A percentile compares a stretch with the other conserved stretches of the same genome.
Evolutionary conservation across 1,140 invertebrate genomes (phyloP).

Genomic region (Drosophila virilis): DNA sequence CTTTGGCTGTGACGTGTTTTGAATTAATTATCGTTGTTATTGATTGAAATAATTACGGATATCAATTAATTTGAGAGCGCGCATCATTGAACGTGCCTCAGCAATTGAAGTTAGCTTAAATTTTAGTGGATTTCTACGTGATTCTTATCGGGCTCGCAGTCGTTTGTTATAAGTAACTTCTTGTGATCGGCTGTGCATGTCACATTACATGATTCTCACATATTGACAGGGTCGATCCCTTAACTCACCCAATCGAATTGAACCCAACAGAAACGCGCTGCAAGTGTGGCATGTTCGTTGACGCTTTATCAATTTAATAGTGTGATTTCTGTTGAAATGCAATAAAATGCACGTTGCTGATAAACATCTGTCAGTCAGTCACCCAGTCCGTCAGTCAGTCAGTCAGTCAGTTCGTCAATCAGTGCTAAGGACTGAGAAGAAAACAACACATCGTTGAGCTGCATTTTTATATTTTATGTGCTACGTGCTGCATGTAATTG

Average conservation of each 20-base stretch:
- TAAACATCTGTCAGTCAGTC: slow-evolving; percentile 69
- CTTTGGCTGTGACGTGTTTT: slow-evolving; percentile 35
- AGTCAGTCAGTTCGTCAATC: slow-evolving; percentile 43
- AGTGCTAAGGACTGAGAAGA: slow-evolving; percentile 28
- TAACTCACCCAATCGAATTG: slow-evolving; percentile 1
- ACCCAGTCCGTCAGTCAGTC: slow-evolving; percentile 3
- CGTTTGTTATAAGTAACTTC: slow-evolving; percentile 16
- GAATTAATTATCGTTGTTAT: slow-evolving; percentile 20
- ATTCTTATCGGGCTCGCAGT: neutral
- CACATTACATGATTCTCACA: slow-evolving; percentile 8
- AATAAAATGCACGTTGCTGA: slow-evolving; percentile 67
- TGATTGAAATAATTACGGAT: neutral
- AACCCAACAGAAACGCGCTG: slow-evolving; percentile 6
- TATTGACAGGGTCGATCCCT: slow-evolving; percentile 10
- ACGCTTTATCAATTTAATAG: slow-evolving; percentile 71
- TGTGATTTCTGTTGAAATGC: slow-evolving; percentile 74
- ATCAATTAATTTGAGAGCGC: too few species aligned
- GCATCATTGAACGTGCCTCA: too few species aligned
- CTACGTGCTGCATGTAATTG: slow-evolving; percentile 71
- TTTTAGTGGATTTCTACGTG: slow-evolving; percentile 26
- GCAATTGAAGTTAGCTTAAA: slow-evolving; percentile 26
- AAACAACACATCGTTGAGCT: slow-evolving; percentile 9
- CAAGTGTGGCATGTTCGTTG: slow-evolving; percentile 30
- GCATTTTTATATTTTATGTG: slow-evolving; percentile 51
- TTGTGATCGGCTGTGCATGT: slow-evolving; percentile 4